Conservation (phyloP, 2,113 vertebrate genomes). For the Tyrannus savana region DNA sequence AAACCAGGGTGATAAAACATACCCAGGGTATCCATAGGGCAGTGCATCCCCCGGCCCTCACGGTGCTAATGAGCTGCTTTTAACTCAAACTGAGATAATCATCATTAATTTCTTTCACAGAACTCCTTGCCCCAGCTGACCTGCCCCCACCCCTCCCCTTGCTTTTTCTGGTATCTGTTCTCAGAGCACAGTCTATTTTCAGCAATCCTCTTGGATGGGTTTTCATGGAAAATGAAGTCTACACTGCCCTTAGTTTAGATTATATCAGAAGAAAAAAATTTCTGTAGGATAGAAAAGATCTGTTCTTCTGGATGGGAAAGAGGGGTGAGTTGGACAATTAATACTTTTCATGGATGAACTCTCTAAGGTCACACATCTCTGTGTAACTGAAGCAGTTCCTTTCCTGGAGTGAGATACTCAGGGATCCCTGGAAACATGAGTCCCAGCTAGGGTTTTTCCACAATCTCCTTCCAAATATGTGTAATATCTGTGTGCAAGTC, state of each 20-base stretch:
- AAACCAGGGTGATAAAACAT: neutral
- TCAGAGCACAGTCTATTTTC: conserved; percentile 46
- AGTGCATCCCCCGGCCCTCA: neutral
- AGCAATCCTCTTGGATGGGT: conserved; percentile 36
- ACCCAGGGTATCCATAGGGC: neutral
- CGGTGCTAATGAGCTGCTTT: neutral
- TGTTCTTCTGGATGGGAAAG: conserved; percentile 6
- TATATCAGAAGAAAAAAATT: conserved; percentile 49
- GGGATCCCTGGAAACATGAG: neutral
- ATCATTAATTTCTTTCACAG: neutral
- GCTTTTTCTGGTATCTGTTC: conserved; percentile 49
- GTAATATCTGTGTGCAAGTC: neutral
- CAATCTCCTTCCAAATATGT: neutral
- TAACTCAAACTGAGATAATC: neutral
- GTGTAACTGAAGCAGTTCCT: neutral
- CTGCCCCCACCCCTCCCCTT: neutral
- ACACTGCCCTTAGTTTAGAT: neutral
- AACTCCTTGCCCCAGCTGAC: neutral
- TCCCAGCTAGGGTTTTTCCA: neutral
- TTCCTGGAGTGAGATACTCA: neutral
- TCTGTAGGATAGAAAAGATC: conserved; percentile 13
- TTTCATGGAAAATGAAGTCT: conserved; percentile 51
- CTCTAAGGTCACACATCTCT: neutral
- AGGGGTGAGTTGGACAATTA: neutral
- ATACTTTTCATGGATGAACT: neutral